These are phyloP conservation scores for Notolepis coatsorum DNA, from an alignment of 2,797 vertebrate genomes.

Conservation along the genomic window DNA sequence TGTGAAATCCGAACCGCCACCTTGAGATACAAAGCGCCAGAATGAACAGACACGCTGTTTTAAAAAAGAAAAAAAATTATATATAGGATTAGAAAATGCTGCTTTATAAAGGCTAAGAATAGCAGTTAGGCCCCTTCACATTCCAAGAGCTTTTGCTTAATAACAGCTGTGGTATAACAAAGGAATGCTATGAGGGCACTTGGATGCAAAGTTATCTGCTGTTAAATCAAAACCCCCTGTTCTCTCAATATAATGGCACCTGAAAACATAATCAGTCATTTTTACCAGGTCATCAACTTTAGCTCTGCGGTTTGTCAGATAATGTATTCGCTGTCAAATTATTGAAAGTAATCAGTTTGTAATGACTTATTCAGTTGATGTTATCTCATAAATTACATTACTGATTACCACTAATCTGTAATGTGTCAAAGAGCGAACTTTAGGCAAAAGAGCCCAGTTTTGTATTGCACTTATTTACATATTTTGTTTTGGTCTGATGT, in stretches of 20 bases:
- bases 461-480: too few species aligned
- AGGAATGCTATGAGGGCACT: conserved; percentile 57
- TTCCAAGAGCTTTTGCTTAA: conserved; percentile 52
- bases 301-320: conserved; percentile 47
- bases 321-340: conserved; percentile 61
- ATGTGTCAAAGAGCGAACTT: not conserved
- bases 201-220: conserved; percentile 69
- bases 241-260: conserved; percentile 67
- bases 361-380: too few species aligned
- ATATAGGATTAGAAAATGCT: conserved; percentile 38
- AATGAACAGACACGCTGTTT: conserved; percentile 37
- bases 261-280: conserved; percentile 75
- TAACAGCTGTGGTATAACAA: conserved; percentile 57
- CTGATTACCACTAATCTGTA: not conserved
- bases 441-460: not conserved
- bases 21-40: conserved; percentile 50
- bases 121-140: conserved; percentile 60
- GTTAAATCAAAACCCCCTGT: conserved; percentile 77
- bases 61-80: conserved; percentile 28
- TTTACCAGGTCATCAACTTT: conserved; percentile 78
- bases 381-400: too few species aligned
- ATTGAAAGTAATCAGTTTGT: too few species aligned
- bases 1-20: conserved; percentile 69
- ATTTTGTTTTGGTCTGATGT: too few species aligned
- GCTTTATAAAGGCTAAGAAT: conserved; percentile 39